phyloP scores from a whole-genome alignment of 2,888 invertebrate species.

The Cantharis lateralis region DNA sequence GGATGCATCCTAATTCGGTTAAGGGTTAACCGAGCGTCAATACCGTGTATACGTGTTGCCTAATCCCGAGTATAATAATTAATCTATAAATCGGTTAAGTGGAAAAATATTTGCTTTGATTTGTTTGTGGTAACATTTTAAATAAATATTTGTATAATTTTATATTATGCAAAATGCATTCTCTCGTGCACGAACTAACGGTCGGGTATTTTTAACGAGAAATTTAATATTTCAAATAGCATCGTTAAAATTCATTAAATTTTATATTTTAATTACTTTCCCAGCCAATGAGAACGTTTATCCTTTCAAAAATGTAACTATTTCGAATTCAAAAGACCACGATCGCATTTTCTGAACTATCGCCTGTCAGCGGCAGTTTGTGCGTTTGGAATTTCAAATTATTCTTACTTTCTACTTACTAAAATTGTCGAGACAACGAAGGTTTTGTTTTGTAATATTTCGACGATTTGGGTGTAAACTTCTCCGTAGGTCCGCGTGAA shows the following conservation, averaged over 20 bases:
- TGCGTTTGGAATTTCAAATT: constrained; percentile 2
- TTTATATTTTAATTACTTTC: background rate
- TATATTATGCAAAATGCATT: background rate
- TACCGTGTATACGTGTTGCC: background rate
- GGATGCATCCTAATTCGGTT: background rate
- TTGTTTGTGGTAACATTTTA: background rate
- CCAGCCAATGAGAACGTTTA: background rate
- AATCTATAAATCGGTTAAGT: background rate
- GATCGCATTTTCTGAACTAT: background rate
- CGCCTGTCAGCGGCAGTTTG: background rate
- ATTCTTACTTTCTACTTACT: constrained; percentile 63
- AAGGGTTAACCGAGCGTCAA: background rate
- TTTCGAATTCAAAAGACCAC: background rate
- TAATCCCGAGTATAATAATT: background rate
- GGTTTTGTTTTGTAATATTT: constrained; percentile 89
- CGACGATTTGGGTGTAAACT: constrained; percentile 85
- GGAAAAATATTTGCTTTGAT: background rate
- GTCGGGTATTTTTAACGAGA: background rate
- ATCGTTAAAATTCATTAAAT: background rate
- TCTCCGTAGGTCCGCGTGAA: constrained; percentile 86
- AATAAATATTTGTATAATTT: background rate
- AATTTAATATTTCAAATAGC: background rate
- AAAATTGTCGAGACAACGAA: constrained; percentile 88
- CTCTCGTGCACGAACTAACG: no score
- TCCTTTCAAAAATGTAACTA: background rate